A percentile compares a stretch with the other conserved stretches of the same genome.
Evolutionary conservation across 1,140 invertebrate species (phyloP).

Genomic region (Oncopodura yosiiana): DNA sequence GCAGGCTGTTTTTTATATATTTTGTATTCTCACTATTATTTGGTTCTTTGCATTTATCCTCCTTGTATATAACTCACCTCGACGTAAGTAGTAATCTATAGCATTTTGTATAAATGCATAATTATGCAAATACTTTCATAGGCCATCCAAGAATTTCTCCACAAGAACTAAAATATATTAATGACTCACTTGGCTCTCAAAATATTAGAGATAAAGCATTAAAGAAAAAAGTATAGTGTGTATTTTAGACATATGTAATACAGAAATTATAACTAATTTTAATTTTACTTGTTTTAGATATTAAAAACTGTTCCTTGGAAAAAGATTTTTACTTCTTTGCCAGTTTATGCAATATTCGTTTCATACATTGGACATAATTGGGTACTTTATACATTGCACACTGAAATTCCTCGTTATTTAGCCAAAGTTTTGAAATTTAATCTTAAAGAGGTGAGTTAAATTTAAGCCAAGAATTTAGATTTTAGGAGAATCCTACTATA

Average conservation of each 20-base stretch:
- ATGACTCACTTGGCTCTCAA: slow-evolving; percentile 59
- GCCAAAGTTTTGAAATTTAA: slow-evolving; percentile 77
- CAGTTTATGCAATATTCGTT: slow-evolving; percentile 59
- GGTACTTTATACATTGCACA: slow-evolving; percentile 82
- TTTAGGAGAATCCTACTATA: slow-evolving; percentile 78
- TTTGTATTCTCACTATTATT: slow-evolving; percentile 60
- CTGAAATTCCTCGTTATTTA: slow-evolving; percentile 85
- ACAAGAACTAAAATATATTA: slow-evolving; percentile 69
- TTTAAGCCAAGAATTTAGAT: slow-evolving; percentile 82
- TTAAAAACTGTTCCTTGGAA: slow-evolving; percentile 53
- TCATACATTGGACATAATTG: slow-evolving; percentile 52
- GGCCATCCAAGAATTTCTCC: slow-evolving; percentile 73
- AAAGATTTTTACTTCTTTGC: slow-evolving; percentile 58
- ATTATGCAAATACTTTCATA: no score
- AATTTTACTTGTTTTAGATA: not conserved
- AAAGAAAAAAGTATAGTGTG: slow-evolving; percentile 6
- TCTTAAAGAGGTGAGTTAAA: no score
- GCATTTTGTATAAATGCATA: no score
- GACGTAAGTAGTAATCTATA: no score
- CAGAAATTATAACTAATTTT: not conserved
- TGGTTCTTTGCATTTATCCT: slow-evolving; percentile 79
- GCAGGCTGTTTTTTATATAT: slow-evolving; percentile 74
- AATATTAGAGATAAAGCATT: slow-evolving; percentile 26
- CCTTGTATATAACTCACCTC: slow-evolving; percentile 74
- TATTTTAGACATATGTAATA: not conserved